Evolutionary conservation across 92 coral and sea anemone genomes (phyloP), one percentile per base, ranked within the genome.

Genomic region (Umimayanthus kanabou): DNA sequence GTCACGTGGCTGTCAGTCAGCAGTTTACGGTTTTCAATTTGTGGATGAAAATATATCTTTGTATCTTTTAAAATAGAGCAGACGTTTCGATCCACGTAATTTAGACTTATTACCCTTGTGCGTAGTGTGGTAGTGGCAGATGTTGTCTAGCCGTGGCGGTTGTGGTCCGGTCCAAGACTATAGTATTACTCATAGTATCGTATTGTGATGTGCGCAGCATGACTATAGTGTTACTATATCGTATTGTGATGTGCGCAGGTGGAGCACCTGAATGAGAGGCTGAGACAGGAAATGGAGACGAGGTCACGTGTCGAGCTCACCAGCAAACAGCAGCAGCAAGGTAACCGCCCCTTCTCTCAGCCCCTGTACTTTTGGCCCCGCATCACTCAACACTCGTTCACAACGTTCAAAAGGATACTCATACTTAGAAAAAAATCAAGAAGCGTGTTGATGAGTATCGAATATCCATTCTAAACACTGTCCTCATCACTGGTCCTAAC

Each of bases 321-420:
- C 28, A 91, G 88, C 81, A 94, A 97, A 85, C 98, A 93, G 66
- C 97, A 91, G 29, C 97, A 97, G 45, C 96, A 97, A 92, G 99
- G 99, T 97, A 90, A 73, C 73, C 42, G 39, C 33, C 16, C 43
- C 66, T 28, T 70, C 22, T 79, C 39, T 25, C 8, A 76, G 18
- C 33, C 67, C 14, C 11, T 30, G 39, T 83, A 9, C 13, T 42
- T 74, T 33, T 6, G 47, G 37, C 5, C 5, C 45, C 45, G 7
- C 45, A 4, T 42, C 45, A 42, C 45, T 42, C 45, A 42, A 42
- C 45, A 3, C 0, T 42, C 45, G 45, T 42, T 42, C 45, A 1
- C 45, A 42, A 6, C 45, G 45, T 6, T 42, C 45, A 42, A 42
- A 42, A 4, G 45, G 45, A 42, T 6, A 42, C 45, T 42, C 45